Base-by-base conservation (phyloP, 2,888 invertebrate species). In the Eristalinus aeneus region DNA sequence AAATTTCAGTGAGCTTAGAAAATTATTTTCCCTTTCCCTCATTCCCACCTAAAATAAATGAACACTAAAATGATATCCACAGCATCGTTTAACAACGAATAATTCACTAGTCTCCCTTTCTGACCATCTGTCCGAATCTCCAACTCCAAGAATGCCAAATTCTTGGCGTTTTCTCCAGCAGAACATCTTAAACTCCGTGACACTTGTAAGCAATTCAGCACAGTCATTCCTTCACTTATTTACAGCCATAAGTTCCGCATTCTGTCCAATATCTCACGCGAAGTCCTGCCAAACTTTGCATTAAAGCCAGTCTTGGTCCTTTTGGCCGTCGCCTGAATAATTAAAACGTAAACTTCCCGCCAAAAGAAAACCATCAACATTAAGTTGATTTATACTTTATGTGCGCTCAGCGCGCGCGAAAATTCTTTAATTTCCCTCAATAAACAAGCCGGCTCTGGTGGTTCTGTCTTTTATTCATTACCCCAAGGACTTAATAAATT, bases 401-500 rank as follows among this genome's bases (percentile, higher is more conserved):
- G 54, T 72, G 61, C 68, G 36, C 39, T 32, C 46, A 16, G 46
- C 1, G 54, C 65, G 54, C 65, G 34, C 64, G 46, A 77, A 74
- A 73, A 82, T 77, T 73, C 81, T 81, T 86, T 76, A 81, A 86
- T 76, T 86, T 73, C 58, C 68, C 72, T 46, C 53, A 60, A 69
- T 69, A 74, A 78, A 78, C 65, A 71, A 82, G 74, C 71, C 56
- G 23, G 60, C 72, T n/a, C 27, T 16, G 46, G 46, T 46, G 46
- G 22, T 32, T 27, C 27, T 81, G 69, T 46, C 77, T 65, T 78
- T 82, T 86, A 86, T 86, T 86, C 86, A 86, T 86, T 86, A 82
- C 82, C 86, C 82, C 65, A 71, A 82, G 74, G 86, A 82, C 86
- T 82, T 78, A 72, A 86, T 86, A 86, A 82, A 86, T 86, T 86